A percentile compares a stretch with the other conserved stretches of the same genome.
Conservation (phyloP, 1,140 invertebrate species). For the Penaeus chinensis region DNA sequence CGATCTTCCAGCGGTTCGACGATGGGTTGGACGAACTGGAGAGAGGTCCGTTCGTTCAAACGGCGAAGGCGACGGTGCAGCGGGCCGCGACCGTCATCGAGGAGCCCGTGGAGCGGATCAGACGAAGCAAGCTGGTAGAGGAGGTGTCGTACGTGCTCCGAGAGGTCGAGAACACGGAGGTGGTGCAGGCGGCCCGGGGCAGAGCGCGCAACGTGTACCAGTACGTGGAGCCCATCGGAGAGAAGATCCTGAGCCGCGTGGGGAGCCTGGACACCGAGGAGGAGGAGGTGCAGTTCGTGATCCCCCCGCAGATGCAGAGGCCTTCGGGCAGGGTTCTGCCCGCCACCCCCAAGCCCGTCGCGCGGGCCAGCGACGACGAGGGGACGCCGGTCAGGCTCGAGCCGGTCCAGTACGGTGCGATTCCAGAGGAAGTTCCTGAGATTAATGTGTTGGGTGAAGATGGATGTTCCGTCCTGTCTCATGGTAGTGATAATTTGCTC, state of each 20-base stretch:
- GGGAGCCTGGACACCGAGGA: slow-evolving; percentile 57
- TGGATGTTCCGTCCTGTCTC: slow-evolving; percentile 58
- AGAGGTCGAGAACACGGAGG: slow-evolving; percentile 57
- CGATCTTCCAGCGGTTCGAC: slow-evolving; percentile 47
- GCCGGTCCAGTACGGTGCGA: slow-evolving; percentile 50
- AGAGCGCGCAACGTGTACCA: slow-evolving; percentile 57
- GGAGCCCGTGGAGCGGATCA: slow-evolving; percentile 51
- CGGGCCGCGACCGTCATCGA: slow-evolving; percentile 48
- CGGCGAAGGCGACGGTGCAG: slow-evolving; percentile 59
- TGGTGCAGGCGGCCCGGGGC: slow-evolving; percentile 59
- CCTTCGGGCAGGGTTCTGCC: slow-evolving; percentile 18
- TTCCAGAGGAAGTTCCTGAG: slow-evolving; percentile 54
- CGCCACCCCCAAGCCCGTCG: slow-evolving; percentile 27
- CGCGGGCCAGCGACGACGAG: slow-evolving; percentile 29
- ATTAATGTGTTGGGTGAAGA: slow-evolving; percentile 59
- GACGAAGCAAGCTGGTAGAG: slow-evolving; percentile 47
- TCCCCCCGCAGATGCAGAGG: slow-evolving; percentile 55
- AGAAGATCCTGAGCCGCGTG: slow-evolving; percentile 60
- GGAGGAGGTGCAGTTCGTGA: slow-evolving; percentile 60
- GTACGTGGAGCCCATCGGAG: slow-evolving; percentile 61
- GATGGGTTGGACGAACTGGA: slow-evolving; percentile 59
- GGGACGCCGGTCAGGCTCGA: slow-evolving; percentile 35
- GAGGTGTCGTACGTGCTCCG: slow-evolving; percentile 48
- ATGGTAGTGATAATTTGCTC: slow-evolving; percentile 59
- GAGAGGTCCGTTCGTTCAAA: slow-evolving; percentile 51